Evolutionary conservation across 2,113 vertebrate species (phyloP).

Genomic region (Gracilinanus agilis): DNA sequence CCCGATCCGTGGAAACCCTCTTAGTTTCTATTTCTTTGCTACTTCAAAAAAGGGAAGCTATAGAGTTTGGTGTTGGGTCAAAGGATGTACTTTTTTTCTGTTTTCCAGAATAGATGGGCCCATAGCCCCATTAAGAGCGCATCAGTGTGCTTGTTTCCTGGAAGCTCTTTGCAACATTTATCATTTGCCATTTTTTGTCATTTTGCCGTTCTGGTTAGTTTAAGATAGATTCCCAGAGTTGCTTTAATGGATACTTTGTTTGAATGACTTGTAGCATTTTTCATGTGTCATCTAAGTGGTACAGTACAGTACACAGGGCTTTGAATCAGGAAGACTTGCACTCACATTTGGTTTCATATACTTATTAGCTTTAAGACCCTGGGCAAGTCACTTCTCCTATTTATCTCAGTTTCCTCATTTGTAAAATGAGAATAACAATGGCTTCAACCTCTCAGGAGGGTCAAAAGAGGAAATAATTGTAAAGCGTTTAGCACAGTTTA

Average conservation of each 20-base stretch:
- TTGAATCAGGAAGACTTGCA: neutral
- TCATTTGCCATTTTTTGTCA: neutral
- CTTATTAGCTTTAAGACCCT: neutral
- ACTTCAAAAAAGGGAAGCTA: neutral
- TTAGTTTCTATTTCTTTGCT: neutral
- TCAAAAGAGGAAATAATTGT: neutral
- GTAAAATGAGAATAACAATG: neutral
- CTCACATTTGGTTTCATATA: neutral
- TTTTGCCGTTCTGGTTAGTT: neutral
- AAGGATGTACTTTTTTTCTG: neutral
- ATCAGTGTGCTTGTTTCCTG: neutral
- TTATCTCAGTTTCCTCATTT: neutral
- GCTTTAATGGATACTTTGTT: neutral
- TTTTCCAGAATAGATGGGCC: neutral
- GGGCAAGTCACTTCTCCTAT: neutral
- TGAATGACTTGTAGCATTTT: neutral
- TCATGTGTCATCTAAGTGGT: neutral
- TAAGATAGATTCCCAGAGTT: neutral
- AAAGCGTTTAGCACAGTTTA: neutral
- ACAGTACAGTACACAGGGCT: neutral
- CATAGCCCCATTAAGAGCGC: neutral
- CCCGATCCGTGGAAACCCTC: neutral
- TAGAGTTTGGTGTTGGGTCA: neutral
- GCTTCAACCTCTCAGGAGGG: neutral
- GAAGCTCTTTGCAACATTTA: neutral